These are phyloP conservation scores for Andrena marginata DNA, from an alignment of 2,888 invertebrate genomes.

Conservation along the genomic window DNA sequence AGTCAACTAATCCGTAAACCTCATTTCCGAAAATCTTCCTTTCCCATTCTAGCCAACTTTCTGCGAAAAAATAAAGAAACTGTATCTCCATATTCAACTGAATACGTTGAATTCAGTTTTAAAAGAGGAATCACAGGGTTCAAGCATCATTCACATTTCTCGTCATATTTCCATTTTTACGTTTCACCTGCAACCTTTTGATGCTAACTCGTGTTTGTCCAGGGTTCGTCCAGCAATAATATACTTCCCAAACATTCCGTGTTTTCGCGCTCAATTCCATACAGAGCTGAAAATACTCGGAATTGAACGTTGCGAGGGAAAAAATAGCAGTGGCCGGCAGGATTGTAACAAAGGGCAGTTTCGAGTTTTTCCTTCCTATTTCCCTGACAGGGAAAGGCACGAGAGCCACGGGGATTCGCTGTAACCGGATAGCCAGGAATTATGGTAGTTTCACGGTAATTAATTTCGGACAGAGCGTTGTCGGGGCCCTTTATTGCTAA, in stretches of 20 bases:
- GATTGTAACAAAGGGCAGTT: not conserved
- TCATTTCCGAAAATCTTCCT: no score
- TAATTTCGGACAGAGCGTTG: constrained; percentile 25
- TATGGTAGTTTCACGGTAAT: constrained; percentile 51
- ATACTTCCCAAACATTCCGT: not conserved
- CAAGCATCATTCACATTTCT: no score
- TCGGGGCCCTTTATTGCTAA: constrained; percentile 24
- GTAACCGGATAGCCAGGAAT: constrained; percentile 28
- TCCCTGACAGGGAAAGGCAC: not conserved
- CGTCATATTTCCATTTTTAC: no score
- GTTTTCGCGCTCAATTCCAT: constrained; percentile 21
- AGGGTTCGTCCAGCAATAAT: no score
- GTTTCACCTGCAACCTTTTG: no score
- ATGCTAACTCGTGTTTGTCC: not conserved
- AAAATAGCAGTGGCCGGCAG: not conserved
- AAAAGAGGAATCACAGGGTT: no score
- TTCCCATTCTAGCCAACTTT: no score
- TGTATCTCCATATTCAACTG: no score
- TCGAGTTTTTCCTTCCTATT: constrained; percentile 2
- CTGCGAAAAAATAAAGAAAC: no score
- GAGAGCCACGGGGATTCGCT: not conserved
- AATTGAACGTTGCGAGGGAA: not conserved
- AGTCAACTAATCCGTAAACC: not conserved
- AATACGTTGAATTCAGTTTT: no score
- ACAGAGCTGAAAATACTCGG: not conserved